A percentile compares a stretch with the other conserved stretches of the same genome.
Evolutionary conservation across 1,140 invertebrate genomes (phyloP).

Genomic region (Plodia interpunctella): DNA sequence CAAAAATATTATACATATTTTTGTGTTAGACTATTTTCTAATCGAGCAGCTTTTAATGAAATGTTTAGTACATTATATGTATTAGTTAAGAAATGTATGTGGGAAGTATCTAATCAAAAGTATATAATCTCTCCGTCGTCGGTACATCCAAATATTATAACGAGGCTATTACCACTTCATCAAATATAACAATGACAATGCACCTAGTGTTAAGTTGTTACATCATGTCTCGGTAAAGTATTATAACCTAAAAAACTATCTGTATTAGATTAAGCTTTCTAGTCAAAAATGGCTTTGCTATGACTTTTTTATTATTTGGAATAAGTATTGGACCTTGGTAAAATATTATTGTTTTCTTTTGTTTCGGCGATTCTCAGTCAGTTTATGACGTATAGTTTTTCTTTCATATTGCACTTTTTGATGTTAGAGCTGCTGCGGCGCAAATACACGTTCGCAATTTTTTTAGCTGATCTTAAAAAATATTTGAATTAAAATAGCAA

Average conservation of each 20-base stretch:
- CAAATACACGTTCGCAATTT: too few species aligned
- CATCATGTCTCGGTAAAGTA: constrained; percentile 51
- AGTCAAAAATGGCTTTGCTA: constrained; percentile 71
- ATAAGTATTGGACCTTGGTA: not conserved
- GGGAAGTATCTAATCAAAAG: constrained; percentile 4
- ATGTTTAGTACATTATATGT: constrained; percentile 5
- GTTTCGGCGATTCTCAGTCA: not conserved
- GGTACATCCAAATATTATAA: constrained; percentile 36
- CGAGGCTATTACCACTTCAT: constrained; percentile 49
- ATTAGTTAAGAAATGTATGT: constrained; percentile 1
- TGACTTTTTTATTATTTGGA: constrained; percentile 31
- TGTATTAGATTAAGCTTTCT: constrained; percentile 72
- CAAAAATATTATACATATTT: not conserved
- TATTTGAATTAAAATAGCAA: too few species aligned
- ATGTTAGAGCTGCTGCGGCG: too few species aligned
- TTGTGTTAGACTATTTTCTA: constrained; percentile 27
- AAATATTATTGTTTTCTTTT: not conserved
- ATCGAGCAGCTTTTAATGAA: constrained; percentile 29
- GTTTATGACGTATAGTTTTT: not conserved
- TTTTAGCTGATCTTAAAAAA: too few species aligned
- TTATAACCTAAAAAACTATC: constrained; percentile 69
- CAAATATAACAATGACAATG: constrained; percentile 30
- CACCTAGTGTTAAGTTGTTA: constrained; percentile 44
- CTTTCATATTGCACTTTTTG: too few species aligned
- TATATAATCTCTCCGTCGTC: constrained; percentile 17